Evolutionary conservation across 1,140 invertebrate genomes (phyloP).

Genomic region (Choristoneura fumiferana): DNA sequence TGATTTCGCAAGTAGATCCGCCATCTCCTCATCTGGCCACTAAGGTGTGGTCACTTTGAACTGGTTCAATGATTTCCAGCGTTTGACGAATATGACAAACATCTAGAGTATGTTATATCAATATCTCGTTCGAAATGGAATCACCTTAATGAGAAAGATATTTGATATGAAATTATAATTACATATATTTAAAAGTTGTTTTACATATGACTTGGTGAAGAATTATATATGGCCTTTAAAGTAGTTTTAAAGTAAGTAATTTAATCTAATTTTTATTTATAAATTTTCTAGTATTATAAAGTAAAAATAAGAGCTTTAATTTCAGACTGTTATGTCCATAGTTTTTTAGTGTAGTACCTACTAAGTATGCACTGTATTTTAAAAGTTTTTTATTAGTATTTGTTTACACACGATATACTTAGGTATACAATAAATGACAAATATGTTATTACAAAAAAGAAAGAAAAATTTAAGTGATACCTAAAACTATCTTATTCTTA

Average conservation of each 20-base stretch:
- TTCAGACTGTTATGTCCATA: too few species aligned
- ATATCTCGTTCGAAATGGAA: background rate
- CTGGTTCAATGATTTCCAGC: background rate
- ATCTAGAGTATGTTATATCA: background rate
- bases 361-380: too few species aligned
- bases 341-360: too few species aligned
- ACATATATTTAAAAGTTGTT: conserved; percentile 2
- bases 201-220: too few species aligned
- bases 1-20: conserved; percentile 5
- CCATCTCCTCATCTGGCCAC: too few species aligned
- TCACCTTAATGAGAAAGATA: conserved; percentile 4
- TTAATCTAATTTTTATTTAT: background rate
- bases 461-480: too few species aligned
- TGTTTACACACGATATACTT: too few species aligned
- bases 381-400: too few species aligned
- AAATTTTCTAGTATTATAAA: background rate
- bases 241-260: background rate
- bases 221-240: background rate
- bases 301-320: background rate
- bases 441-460: too few species aligned
- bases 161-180: conserved; percentile 14
- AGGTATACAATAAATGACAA: too few species aligned
- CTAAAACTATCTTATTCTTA: too few species aligned
- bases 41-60: background rate
- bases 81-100: background rate